Evolutionary conservation across 2,113 vertebrate genomes (phyloP), one percentile per base, ranked within the genome.

Genomic region (Ochotona curzoniae): DNA sequence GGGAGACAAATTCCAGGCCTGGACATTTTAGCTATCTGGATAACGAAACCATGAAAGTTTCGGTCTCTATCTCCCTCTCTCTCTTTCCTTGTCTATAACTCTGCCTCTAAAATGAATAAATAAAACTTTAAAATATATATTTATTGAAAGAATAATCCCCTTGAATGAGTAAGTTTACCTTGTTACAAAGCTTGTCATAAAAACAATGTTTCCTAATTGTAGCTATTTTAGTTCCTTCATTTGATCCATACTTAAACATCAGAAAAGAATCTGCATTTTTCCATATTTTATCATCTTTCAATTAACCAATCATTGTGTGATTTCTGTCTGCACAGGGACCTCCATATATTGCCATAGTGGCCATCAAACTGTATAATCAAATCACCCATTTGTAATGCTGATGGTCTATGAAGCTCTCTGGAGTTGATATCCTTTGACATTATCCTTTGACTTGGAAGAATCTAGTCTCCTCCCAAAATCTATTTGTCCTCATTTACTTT

Each of bases 401-500:
- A 61, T 23, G 1, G 10, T 83, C 10, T 26, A 54, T 23, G 9
- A 44, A 86, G 89, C 15, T 67, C 7, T 32, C 25, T 74, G 44
- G 26, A 61, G 20, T 30, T 87, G 28, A 70, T 32, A 38, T 32
- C 71, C 28, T 49, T 67, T 79, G 38, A 79, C 8, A 70, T 0
- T 7, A 20, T 71, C 32, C 25, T 85, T 80, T 60, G 21, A 57
- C 14, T 35, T 76, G 14, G 7, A 76, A 30, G 21, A 84, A 60
- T 44, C 44, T 35, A 28, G 23, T 47, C n/a, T 13, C 35, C 0
- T 0, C 74, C 10, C 15, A 51, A 6, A 3, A 70, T 79, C 21
- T 67, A 44, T 83, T 79, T 93, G 9, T 89, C 88, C 54, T 84
- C 2, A 80, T 81, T 92, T 84, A 57, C 23, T 44, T 87, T 49